Conservation (phyloP, 1,140 invertebrate genomes). For the Platyura marginata region DNA sequence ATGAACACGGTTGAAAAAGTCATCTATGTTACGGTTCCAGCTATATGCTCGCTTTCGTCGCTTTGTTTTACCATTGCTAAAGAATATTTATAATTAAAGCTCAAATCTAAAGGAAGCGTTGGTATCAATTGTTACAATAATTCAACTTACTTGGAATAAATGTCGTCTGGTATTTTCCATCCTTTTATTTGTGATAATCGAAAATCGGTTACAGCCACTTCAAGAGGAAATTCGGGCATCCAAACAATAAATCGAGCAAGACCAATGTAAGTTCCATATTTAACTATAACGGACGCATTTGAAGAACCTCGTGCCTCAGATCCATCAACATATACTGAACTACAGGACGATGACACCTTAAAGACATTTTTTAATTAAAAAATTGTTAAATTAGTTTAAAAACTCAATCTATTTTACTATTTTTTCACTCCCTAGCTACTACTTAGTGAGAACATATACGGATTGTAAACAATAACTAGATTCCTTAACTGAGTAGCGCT, state of each 20-base stretch:
- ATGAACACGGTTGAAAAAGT: constrained; percentile 32
- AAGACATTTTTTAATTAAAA: neutral
- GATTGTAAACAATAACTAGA: too few species aligned
- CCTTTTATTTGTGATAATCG: constrained; percentile 80
- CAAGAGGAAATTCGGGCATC: constrained; percentile 89
- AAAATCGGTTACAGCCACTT: constrained; percentile 72
- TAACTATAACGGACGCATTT: constrained; percentile 84
- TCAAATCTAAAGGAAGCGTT: too few species aligned
- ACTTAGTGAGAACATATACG: too few species aligned
- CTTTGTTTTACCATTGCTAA: constrained; percentile 24
- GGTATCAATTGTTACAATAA: too few species aligned
- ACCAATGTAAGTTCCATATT: constrained; percentile 82
- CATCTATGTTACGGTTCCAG: constrained; percentile 24
- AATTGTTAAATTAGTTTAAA: neutral
- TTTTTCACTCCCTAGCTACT: too few species aligned
- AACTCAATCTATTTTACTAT: too few species aligned
- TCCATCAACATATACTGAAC: constrained; percentile 90
- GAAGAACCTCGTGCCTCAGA: constrained; percentile 87
- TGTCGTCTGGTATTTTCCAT: constrained; percentile 67
- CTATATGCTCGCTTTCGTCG: constrained; percentile 34
- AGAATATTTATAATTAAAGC: too few species aligned
- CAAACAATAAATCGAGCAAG: constrained; percentile 81
- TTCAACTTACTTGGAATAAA: neutral
- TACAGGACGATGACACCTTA: constrained; percentile 89
- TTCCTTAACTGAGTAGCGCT: too few species aligned